phyloP scores from a whole-genome alignment of 2,113 vertebrate species.

The Alexandromys fortis region DNA sequence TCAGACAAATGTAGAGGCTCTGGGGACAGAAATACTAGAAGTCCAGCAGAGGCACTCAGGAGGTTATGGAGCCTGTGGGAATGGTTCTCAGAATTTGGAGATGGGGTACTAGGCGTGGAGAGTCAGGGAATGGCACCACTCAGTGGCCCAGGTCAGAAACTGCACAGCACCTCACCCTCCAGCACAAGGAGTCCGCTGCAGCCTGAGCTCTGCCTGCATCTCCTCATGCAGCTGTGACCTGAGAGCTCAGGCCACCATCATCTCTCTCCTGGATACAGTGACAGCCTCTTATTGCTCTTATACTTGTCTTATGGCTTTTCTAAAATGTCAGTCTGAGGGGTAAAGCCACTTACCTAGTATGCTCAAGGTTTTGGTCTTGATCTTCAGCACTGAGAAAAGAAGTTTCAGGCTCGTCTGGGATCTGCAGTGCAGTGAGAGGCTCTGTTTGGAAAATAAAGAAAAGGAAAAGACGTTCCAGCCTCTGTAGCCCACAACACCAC shows the following conservation, averaged over 20 bases:
- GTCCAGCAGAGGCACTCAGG: neutral
- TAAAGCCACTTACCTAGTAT: neutral
- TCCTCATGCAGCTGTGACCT: neutral
- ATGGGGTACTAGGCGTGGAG: neutral
- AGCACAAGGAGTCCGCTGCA: neutral
- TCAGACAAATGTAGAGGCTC: neutral
- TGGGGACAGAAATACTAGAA: neutral
- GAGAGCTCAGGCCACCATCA: neutral
- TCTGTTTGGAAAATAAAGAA: neutral
- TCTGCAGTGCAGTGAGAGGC: neutral
- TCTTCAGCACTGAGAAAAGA: neutral
- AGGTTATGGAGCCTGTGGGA: neutral
- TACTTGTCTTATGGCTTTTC: neutral
- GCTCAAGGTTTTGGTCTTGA: neutral
- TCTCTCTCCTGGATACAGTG: neutral
- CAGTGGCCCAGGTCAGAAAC: slow-evolving; percentile 1
- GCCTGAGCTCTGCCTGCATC: neutral
- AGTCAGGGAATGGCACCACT: slow-evolving; percentile 4
- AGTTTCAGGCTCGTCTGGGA: neutral
- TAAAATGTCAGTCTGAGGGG: neutral
- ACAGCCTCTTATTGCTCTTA: neutral
- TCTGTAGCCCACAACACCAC: neutral
- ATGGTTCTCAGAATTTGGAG: neutral
- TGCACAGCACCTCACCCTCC: neutral
- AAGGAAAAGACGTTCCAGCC: neutral